Percentiles rank a stretch among this genome's conserved stretches.
These are phyloP conservation scores for Sacculina carcini DNA, from an alignment of 2,888 invertebrate genomes.

Conservation along the genomic window DNA sequence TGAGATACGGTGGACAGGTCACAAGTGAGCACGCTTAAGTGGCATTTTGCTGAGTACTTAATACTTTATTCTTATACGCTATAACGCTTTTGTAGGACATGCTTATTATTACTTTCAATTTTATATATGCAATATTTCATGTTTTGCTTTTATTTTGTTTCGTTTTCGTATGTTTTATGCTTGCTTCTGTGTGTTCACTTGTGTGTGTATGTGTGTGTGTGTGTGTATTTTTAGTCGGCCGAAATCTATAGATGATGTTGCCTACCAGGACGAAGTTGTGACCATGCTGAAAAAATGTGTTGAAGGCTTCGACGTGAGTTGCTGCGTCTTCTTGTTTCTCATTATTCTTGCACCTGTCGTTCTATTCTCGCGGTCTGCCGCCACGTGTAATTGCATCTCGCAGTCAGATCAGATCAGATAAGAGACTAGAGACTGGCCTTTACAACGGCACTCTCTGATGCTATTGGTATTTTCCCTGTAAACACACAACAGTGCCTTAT, in stretches of 20 bases:
- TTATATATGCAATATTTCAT: too few relatives aligned
- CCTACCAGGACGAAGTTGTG: slow-evolving; percentile 85
- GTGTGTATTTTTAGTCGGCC: slow-evolving; percentile 43
- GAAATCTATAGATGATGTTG: slow-evolving; percentile 75
- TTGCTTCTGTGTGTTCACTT: slow-evolving; percentile 2
- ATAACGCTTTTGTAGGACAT: too few relatives aligned
- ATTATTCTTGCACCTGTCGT: not conserved
- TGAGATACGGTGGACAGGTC: too few relatives aligned
- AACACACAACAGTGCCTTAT: too few relatives aligned
- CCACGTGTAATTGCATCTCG: not conserved
- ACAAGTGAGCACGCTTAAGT: too few relatives aligned
- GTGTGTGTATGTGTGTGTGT: not conserved
- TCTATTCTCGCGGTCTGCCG: slow-evolving; percentile 4
- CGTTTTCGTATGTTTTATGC: not conserved
- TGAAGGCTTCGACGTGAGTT: slow-evolving; percentile 45
- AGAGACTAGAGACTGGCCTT: too few relatives aligned
- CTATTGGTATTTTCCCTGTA: too few relatives aligned
- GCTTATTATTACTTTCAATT: too few relatives aligned
- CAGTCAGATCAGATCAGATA: too few relatives aligned
- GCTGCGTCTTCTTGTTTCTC: not conserved
- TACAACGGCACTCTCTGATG: too few relatives aligned
- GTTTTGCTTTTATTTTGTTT: not conserved
- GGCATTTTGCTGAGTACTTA: too few relatives aligned
- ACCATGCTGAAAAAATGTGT: slow-evolving; percentile 72
- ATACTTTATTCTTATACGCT: too few relatives aligned